Percentiles rank a stretch among this genome's conserved stretches.
Evolutionary conservation across 2,113 vertebrate species (phyloP).

Genomic region (Psettodes erumei): DNA sequence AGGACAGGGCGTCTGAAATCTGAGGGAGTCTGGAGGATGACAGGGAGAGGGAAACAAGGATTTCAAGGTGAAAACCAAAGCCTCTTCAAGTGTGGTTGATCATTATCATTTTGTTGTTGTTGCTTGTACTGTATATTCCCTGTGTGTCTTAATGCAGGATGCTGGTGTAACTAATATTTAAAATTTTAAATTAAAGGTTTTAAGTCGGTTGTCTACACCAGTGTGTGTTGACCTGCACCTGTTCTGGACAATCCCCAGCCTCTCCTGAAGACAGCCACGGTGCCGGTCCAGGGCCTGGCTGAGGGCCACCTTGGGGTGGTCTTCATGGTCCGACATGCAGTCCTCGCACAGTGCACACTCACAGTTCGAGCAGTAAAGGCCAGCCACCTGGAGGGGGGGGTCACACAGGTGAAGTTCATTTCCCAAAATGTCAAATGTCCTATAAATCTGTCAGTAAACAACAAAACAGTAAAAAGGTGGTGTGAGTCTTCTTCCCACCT

Average conservation of each 20-base stretch:
- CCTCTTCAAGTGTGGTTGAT: too few species aligned
- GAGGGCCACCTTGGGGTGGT: slow-evolving; percentile 88
- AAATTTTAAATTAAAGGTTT: too few species aligned
- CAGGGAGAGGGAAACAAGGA: background rate
- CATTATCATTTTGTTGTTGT: too few species aligned
- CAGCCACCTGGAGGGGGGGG: slow-evolving; percentile 84
- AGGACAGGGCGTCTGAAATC: slow-evolving; percentile 89
- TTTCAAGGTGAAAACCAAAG: background rate
- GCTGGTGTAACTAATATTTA: background rate
- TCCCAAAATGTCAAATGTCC: too few species aligned
- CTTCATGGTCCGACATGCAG: slow-evolving; percentile 88
- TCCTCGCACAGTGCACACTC: slow-evolving; percentile 92
- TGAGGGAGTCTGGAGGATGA: slow-evolving; percentile 88
- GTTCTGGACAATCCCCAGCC: slow-evolving; percentile 87
- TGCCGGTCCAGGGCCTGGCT: slow-evolving; percentile 90
- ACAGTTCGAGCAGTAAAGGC: slow-evolving; percentile 92
- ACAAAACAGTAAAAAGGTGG: too few species aligned
- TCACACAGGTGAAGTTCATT: too few species aligned
- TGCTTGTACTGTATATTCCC: too few species aligned
- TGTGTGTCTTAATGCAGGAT: background rate
- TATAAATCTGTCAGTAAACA: too few species aligned
- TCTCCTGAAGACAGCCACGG: slow-evolving; percentile 88
- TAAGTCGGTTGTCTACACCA: background rate
- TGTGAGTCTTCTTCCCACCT: slow-evolving; percentile 44
- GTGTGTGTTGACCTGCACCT: slow-evolving; percentile 77